phyloP scores from a whole-genome alignment of 2,797 vertebrate genomes.

The Pangasius mekongensis region DNA sequence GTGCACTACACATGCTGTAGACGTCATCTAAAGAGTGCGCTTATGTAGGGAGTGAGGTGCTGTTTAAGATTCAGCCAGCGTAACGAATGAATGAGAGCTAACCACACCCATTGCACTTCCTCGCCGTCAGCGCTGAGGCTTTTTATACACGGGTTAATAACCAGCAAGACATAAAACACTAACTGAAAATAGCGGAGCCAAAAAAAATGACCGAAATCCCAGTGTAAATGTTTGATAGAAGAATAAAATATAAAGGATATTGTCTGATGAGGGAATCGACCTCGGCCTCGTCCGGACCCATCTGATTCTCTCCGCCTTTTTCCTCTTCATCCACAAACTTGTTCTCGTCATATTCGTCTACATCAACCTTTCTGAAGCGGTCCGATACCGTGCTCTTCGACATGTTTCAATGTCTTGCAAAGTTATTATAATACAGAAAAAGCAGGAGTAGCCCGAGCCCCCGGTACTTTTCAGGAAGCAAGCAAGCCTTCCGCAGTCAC shows the following conservation, averaged over 20 bases:
- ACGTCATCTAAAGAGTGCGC: not conserved
- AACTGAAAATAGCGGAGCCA: not conserved
- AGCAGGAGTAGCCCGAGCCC: not conserved
- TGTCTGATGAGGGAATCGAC: constrained; percentile 94
- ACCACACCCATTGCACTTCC: constrained; percentile 41
- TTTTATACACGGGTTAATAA: not conserved
- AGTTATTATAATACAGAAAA: constrained; percentile 10
- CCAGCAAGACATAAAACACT: too few species aligned
- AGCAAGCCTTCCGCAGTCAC: constrained; percentile 24
- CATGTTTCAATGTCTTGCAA: constrained; percentile 66
- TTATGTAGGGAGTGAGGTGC: not conserved
- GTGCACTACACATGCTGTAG: not conserved
- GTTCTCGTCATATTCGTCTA: constrained; percentile 98
- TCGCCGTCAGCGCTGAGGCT: not conserved
- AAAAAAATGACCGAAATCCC: not conserved
- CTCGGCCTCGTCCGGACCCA: constrained; percentile 93
- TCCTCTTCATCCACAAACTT: constrained; percentile 98
- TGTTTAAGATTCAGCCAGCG: not conserved
- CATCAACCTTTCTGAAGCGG: constrained; percentile 92
- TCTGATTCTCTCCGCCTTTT: constrained; percentile 87
- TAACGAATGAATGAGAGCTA: constrained; percentile 31
- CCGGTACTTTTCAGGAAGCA: constrained; percentile 47
- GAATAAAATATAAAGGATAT: constrained; percentile 82
- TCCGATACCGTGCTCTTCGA: constrained; percentile 89
- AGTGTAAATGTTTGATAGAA: not conserved